phyloP scores from a whole-genome alignment of 2,888 invertebrate species.

The Oegoconia quadripuncta region DNA sequence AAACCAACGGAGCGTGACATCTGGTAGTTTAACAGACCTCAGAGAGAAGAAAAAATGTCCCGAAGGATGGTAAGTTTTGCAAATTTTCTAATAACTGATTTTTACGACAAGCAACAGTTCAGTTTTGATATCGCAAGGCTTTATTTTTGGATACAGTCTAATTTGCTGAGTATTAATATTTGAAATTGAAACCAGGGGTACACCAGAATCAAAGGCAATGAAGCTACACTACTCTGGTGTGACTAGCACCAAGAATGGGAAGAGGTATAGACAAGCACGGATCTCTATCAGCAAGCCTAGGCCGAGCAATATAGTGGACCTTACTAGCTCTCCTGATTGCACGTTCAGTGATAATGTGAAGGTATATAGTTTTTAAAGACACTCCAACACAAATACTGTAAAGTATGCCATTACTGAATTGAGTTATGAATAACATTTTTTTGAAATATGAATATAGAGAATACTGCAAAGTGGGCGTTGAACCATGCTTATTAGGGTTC shows the following conservation, averaged over 20 bases:
- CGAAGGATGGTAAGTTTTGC: conserved; percentile 46
- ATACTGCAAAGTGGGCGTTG: too few relatives aligned
- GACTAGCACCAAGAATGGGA: conserved; percentile 29
- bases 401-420: too few relatives aligned
- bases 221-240: conserved; percentile 41
- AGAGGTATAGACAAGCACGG: conserved; percentile 40
- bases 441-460: too few relatives aligned
- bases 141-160: not conserved
- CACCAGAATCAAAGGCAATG: conserved; percentile 46
- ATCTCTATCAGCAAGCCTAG: conserved; percentile 30
- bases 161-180: not conserved
- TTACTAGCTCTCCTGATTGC: conserved; percentile 54
- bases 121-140: too few relatives aligned
- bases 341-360: conserved; percentile 21
- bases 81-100: not conserved
- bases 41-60: conserved; percentile 64
- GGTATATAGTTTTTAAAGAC: not conserved
- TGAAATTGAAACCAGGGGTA: too few relatives aligned
- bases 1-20: conserved; percentile 30
- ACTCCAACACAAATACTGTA: too few relatives aligned
- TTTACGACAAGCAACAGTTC: too few relatives aligned
- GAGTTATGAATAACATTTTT: too few relatives aligned
- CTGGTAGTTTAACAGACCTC: conserved; percentile 26
- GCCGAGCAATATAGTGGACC: conserved; percentile 41
- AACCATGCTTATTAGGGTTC: too few relatives aligned